A percentile compares a stretch with the other conserved stretches of the same genome.
Evolutionary conservation across 2,888 invertebrate genomes (phyloP).

Genomic region (Lingula anatina): DNA sequence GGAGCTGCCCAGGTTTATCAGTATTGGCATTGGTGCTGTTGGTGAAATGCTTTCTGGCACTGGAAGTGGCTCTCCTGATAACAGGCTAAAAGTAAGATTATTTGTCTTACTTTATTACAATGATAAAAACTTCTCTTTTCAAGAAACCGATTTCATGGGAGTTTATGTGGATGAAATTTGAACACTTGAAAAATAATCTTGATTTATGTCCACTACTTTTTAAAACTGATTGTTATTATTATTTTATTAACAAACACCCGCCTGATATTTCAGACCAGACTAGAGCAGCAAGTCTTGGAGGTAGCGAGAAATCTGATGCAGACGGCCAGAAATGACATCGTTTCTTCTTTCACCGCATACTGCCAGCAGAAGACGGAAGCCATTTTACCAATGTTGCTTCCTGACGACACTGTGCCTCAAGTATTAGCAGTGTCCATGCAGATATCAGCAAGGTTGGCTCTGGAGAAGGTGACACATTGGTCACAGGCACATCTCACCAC

Average conservation of each 20-base stretch:
- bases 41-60: constrained; percentile 12
- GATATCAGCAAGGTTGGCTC: constrained; percentile 26
- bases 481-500: constrained; percentile 30
- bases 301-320: no score
- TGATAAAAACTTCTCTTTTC: no score
- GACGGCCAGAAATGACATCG: no score
- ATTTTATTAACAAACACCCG: no score
- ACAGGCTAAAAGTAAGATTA: constrained; percentile 21
- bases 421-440: constrained; percentile 23
- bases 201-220: no score
- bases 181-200: no score
- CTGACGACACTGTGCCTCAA: constrained; percentile 27
- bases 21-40: constrained; percentile 17
- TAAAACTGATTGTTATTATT: no score
- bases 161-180: no score
- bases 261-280: no score
- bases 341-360: constrained; percentile 21
- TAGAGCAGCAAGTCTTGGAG: no score
- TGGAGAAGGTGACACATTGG: constrained; percentile 32
- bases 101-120: constrained; percentile 1
- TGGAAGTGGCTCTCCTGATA: constrained; percentile 17
- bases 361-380: constrained; percentile 19
- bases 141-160: no score
- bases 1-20: constrained; percentile 19
- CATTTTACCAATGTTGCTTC: constrained; percentile 24